Base-by-base conservation (phyloP, 1,140 invertebrate species). In the Odontomachus brunneus region DNA sequence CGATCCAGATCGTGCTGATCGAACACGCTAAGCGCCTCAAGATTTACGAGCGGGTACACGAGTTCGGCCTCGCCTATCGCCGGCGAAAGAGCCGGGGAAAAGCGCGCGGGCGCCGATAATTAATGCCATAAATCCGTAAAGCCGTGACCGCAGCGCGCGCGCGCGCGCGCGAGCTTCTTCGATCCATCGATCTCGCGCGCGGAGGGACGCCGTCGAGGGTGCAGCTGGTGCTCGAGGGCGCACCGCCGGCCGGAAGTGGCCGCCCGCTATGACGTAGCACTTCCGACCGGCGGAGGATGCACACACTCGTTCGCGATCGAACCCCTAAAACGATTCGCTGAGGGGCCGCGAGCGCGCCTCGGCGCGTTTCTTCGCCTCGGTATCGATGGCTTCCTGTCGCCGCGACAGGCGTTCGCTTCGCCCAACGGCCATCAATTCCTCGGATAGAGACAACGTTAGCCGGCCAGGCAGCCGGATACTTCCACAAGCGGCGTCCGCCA, bases 181-280 rank as follows among this genome's bases (percentile, higher is more conserved):
- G 88, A 91, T 90, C 88, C 88, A 91, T 91, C 87, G 90, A 92
- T 91, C 24, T 72, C 48, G 26, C 69, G 29, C 17, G 65, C 22
- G 26, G 65, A 53, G 49, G 33, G 44, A 26, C 44, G 44, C 29
- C n/a, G 29, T 76, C 44, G 51, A 78, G 63, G 75, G 65, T 78
- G 51, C 59, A 48, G 26, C 29, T 12, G 33, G 33, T 15, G 44
- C 59, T 24, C 22, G 53, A 38, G 14, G 48, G 65, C 3, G 65
- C 19, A 69, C 89, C 86, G 83, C 81, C 85, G 75, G 78, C 65
- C 85, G 91, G 89, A 92, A 89, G 88, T 83, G 83, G 65, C 84
- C 73, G 88, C 86, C 78, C 87, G 48, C 51, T 89, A 90, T 91
- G 90, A 92, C 89, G 71, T 90, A 92, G 83, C 87, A 86, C 90